Base-by-base conservation (phyloP, 2,888 invertebrate genomes). In the Coelopa pilipes region DNA sequence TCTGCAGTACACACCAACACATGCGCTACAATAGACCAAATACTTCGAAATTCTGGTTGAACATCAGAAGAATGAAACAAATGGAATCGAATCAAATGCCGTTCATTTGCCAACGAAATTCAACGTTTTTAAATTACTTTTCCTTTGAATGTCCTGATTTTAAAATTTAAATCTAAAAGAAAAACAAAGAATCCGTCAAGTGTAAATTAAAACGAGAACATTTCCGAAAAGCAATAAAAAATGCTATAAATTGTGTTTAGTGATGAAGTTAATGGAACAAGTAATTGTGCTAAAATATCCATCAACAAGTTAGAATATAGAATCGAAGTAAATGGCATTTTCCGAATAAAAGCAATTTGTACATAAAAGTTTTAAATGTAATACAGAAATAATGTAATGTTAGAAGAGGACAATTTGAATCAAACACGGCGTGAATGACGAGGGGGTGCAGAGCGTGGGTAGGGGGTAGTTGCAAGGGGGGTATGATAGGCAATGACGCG, bases 21-120 rank as follows among this genome's bases (percentile, higher is more conserved):
- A 53, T 74, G 78, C 76, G 81, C 72, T 76, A 76, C 82, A 80
- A 82, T 81, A 82, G 81, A 81, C 80, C 80, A 82, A 81, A 81
- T 67, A 50, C 57, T 71, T 50, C 15, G 15, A 70, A 50, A 63
- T 15, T 65, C 49, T 15, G 24, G 63, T 34, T 45, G 34, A 71
- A 55, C 62, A 11, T 53, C 17, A 60, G 49, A 49, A 3, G 4
- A 34, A 63, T 17, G 24, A 49, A 34, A 15, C n/a, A 13, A 34
- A 62, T 46, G 47, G n/a, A 34, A 63, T 17, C 19, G 24, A 49
- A 34, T n/a, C n/a, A 13, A 34, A 62, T 46, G 47, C 69, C 57
- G 34, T 53, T 63, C 9, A 59, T 65, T 65, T 55, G 34, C 11
- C 1, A 57, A 59, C 7, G 19, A 53, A 68, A 73, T 62, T 60